These are phyloP conservation scores for Radopholus similis DNA, from an alignment of 1,140 invertebrate species.

Conservation along the genomic window DNA sequence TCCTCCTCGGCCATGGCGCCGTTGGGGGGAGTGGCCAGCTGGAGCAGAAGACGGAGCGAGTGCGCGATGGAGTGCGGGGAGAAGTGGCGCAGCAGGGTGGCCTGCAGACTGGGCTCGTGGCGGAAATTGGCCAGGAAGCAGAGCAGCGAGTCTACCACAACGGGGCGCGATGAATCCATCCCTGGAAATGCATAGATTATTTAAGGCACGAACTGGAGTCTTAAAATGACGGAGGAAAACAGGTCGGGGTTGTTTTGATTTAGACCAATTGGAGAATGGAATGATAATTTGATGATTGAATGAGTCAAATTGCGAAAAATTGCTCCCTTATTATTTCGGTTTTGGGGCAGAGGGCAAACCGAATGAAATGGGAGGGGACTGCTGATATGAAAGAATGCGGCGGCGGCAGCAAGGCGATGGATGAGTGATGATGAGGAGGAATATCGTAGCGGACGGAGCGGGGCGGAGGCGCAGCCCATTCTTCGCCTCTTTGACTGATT, in stretches of 20 bases:
- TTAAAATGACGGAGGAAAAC: too few relatives aligned
- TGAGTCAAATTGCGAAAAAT: background rate
- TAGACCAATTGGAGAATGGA: background rate
- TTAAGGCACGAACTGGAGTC: too few relatives aligned
- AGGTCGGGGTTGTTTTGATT: background rate
- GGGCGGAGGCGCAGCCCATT: background rate
- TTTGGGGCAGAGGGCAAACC: background rate
- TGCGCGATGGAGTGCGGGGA: background rate
- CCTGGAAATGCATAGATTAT: too few relatives aligned
- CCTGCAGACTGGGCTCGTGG: conserved; percentile 5
- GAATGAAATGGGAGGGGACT: conserved; percentile 8
- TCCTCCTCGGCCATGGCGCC: background rate
- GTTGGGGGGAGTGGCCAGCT: conserved; percentile 3
- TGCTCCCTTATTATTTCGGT: background rate
- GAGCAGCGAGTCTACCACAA: conserved; percentile 38
- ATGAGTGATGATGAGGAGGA: background rate
- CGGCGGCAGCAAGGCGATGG: conserved; percentile 6
- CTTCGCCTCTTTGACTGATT: background rate
- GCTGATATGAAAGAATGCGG: conserved; percentile 10
- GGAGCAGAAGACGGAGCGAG: conserved; percentile 19
- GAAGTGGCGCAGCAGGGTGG: conserved; percentile 26
- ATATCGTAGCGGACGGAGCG: background rate
- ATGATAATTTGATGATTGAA: background rate
- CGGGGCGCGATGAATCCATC: conserved; percentile 6
- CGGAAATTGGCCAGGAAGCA: conserved; percentile 40